Base-by-base conservation (phyloP, 2,113 vertebrate species). In the Equus quagga region DNA sequence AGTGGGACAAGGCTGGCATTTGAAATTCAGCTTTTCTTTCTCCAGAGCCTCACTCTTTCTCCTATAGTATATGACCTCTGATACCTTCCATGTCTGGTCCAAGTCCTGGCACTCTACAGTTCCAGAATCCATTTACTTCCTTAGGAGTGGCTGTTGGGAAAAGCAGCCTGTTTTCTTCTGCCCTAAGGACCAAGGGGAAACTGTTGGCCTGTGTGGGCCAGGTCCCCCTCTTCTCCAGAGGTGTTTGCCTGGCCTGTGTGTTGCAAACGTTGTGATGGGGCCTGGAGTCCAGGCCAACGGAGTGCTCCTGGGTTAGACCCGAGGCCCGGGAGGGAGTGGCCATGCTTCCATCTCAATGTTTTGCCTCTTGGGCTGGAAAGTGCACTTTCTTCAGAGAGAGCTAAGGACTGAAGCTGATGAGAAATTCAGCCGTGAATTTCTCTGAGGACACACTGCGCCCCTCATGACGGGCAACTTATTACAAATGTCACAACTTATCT, bases 401-500 rank as follows among this genome's bases (percentile, higher is more conserved):
- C 21, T 54, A 81, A n/a, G 79, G 36, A 76, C 54, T n/a, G 31
- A 82, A 46, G 51, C 84, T 69, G 60, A 21, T 44, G 46, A 93
- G 67, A 90, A 96, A 90, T 95, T 72, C 70, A 93, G 33, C 76
- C 0, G 0, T 46, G 70, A 69, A 78, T 95, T 89, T 94, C 89
- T 95, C 88, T 60, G 78, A 96, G 76, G 28, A 89, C 79, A 23
- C 0, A 1, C 19, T 60, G n/a, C 3, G 1, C 64, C 67, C 82
- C 92, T 96, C 72, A 54, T 92, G 89, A 96, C 90, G 92, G 90
- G 97, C 92, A 97, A 92, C 94, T 96, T 97, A 96, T 96, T 97
- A 91, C 54, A 84, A 98, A 95, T 94, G 96, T 97, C 97, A 97
- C 93, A 97, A 96, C 93, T 97, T 97, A 93, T 95, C 94, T 97